Conservation (phyloP, 2,888 invertebrate species). For the Aleiodes leptofemur region DNA sequence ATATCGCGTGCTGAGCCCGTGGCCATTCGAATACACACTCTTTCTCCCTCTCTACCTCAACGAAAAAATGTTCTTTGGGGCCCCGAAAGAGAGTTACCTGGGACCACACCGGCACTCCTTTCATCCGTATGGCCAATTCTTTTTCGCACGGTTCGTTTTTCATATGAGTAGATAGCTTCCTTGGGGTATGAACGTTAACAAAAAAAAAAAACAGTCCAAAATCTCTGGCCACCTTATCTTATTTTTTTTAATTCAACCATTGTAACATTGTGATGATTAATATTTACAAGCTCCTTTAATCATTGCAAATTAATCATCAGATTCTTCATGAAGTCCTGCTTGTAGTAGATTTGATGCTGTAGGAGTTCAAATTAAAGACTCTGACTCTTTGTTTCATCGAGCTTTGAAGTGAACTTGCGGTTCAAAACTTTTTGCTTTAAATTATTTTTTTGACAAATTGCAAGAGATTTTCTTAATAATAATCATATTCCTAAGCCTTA, state of each 20-base stretch:
- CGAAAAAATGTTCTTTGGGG: not conserved
- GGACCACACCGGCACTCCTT: constrained; percentile 59
- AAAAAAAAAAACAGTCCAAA: not conserved
- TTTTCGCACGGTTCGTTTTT: constrained; percentile 53
- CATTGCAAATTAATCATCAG: not conserved
- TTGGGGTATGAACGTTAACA: constrained; percentile 3
- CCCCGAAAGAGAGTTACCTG: not conserved
- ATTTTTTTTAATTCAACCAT: constrained; percentile 17
- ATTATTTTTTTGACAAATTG: constrained; percentile 1
- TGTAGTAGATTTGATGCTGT: too few relatives aligned
- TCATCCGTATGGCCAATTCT: constrained; percentile 52
- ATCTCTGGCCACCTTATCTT: constrained; percentile 34
- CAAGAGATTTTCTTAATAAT: constrained; percentile 12
- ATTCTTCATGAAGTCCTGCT: not conserved
- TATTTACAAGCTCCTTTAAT: not conserved
- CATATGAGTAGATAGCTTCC: constrained; percentile 27
- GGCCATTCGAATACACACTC: constrained; percentile 54
- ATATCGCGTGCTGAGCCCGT: constrained; percentile 57
- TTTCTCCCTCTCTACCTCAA: constrained; percentile 17
- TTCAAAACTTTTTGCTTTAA: not conserved
- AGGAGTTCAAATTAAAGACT: too few relatives aligned
- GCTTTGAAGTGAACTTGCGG: too few relatives aligned
- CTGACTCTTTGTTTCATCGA: too few relatives aligned
- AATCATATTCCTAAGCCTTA: constrained; percentile 19
- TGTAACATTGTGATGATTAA: not conserved